Evolutionary conservation across 2,888 invertebrate species (phyloP), one percentile per base, ranked within the genome.

Genomic region (Blera fallax): DNA sequence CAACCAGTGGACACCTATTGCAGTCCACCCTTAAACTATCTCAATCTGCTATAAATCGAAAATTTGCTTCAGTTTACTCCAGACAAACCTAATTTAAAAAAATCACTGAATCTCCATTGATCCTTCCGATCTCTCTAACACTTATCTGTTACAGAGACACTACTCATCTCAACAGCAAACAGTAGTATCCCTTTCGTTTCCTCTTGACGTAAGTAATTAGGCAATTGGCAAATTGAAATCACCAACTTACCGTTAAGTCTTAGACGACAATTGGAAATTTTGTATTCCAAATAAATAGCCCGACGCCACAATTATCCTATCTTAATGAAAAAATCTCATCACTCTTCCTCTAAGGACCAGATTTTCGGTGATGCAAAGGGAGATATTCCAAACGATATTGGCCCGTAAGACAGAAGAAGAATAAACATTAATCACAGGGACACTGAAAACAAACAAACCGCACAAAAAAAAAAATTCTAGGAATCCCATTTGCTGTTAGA

Each of bases 261-360:
- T 37, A 4, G 16, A 50, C 60, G 48, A 72, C 72, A 72, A 72
- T 72, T 72, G 48, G 32, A 37, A 50, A 60, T 58, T 45, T 45
- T 45, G 32, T 70, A 56, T 70, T 50, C 45, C 58, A 60, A 60
- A 37, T 60, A 60, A 72, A 72, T 50, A 60, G 60, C 34, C 50
- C 48, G 72, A 72, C 60, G 58, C 72, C 60, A 60, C 60, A 72
- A 72, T 72, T 58, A 70, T 58, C 56, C 70, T 70, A 70, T 70
- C 70, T 70, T 24, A 70, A 45, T 58, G 70, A 11, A 58, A 10
- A 14, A 48, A 70, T 58, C 70, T 70, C 70, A 58, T 70, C 58
- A 32, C 45, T 70, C 58, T 24, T 21, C 18, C 14, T 40, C 24
- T 37, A 6, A 11, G 16, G 52, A 8, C n/a, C 16, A 18, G 16